A percentile compares a stretch with the other conserved stretches of the same genome.
phyloP scores from a whole-genome alignment of 2,797 vertebrate species.

The Melanotaenia nigrans region DNA sequence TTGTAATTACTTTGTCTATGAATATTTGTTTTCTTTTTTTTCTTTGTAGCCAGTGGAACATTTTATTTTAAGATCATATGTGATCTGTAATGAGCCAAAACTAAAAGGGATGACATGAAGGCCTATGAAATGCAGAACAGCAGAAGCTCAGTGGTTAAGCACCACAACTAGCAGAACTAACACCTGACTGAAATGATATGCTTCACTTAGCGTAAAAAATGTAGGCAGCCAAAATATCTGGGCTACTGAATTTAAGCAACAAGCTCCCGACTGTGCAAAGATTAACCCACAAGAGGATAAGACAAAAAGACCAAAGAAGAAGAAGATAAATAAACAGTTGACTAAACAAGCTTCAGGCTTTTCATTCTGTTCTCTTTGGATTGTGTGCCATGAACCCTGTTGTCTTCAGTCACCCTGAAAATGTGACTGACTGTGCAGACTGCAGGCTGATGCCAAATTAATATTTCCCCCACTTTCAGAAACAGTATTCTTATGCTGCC shows the following conservation, averaged over 20 bases:
- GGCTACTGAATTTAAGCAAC: background rate
- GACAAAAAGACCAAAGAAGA: background rate
- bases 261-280: background rate
- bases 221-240: background rate
- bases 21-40: background rate
- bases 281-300: background rate
- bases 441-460: background rate
- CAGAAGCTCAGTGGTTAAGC: background rate
- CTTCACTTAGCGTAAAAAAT: slow-evolving; percentile 22
- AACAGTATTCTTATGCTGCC: background rate
- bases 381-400: background rate
- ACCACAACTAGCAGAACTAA: background rate
- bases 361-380: background rate
- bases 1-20: background rate
- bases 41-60: background rate
- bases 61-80: background rate
- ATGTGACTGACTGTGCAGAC: background rate
- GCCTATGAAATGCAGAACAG: background rate
- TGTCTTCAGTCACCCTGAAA: slow-evolving; percentile 1
- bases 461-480: background rate
- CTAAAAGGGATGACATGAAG: background rate
- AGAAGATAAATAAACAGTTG: background rate
- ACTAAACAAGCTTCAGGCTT: background rate
- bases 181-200: slow-evolving; percentile 15
- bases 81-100: background rate